phyloP scores from a whole-genome alignment of 2,797 vertebrate genomes.

The Microchirus variegatus region DNA sequence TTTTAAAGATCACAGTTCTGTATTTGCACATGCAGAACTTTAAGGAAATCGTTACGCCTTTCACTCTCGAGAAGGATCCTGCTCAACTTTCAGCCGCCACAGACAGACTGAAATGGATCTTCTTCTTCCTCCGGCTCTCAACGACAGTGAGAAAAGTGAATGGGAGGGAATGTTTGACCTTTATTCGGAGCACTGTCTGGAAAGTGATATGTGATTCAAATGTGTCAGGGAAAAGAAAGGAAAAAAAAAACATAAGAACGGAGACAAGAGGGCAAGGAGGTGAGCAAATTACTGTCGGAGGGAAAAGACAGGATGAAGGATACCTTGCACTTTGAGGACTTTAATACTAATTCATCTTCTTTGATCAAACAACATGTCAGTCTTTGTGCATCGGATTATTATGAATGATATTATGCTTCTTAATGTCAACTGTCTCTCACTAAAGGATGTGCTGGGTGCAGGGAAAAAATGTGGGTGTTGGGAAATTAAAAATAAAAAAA shows the following conservation, averaged over 20 bases:
- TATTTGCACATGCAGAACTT: conserved; percentile 1
- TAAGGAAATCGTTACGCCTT: conserved; percentile 14
- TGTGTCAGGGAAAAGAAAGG: conserved; percentile 60
- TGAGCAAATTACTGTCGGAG: conserved; percentile 53
- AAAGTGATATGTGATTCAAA: conserved; percentile 78
- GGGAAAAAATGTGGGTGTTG: conserved; percentile 40
- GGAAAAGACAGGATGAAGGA: conserved; percentile 37
- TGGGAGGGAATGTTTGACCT: conserved; percentile 75
- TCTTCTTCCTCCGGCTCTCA: conserved; percentile 47
- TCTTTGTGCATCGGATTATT: conserved; percentile 72
- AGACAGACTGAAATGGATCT: conserved; percentile 26
- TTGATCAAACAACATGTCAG: conserved; percentile 77
- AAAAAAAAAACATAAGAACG: conserved; percentile 49
- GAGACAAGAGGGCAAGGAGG: conserved; percentile 36
- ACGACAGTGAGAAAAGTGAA: conserved; percentile 66
- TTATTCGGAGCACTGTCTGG: conserved; percentile 68
- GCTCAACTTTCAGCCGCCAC: conserved; percentile 51
- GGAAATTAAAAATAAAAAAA: conserved; percentile 8
- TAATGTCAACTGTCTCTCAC: conserved; percentile 58
- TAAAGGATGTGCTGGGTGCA: conserved; percentile 35
- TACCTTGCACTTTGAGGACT: conserved; percentile 61
- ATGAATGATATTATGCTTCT: conserved; percentile 60
- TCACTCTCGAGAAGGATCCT: conserved; percentile 43
- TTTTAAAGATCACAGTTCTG: conserved; percentile 3
- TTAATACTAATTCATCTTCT: conserved; percentile 66